phyloP scores from a whole-genome alignment of 2,888 invertebrate genomes.

The Caenorhabditis sinica region DNA sequence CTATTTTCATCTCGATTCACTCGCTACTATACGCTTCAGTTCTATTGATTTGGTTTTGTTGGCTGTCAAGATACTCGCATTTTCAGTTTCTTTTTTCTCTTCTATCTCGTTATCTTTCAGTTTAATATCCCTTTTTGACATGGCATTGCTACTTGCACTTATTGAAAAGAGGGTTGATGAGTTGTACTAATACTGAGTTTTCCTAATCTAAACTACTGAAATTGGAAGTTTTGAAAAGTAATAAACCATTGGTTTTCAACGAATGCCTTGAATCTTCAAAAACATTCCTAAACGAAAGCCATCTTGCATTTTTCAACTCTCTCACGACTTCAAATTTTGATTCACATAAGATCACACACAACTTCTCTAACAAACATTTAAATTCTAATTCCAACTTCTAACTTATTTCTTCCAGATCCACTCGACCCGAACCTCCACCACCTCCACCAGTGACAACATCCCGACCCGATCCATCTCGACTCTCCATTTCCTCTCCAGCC shows the following conservation, averaged over 20 bases:
- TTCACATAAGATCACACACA: neutral
- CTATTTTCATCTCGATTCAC: slow-evolving; percentile 11
- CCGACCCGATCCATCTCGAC: slow-evolving; percentile 42
- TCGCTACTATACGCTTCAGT: slow-evolving; percentile 40
- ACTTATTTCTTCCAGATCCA: slow-evolving; percentile 24
- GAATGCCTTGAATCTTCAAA: too few species aligned
- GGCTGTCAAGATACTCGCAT: slow-evolving; percentile 26
- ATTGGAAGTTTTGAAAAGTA: too few species aligned
- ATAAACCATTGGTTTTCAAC: too few species aligned
- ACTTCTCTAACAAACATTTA: slow-evolving; percentile 14
- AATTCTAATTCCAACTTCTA: neutral
- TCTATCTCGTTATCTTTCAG: slow-evolving; percentile 1
- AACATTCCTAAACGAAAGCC: too few species aligned
- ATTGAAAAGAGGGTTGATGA: neutral
- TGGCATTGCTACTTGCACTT: slow-evolving; percentile 8
- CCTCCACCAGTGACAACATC: neutral
- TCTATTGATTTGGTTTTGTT: slow-evolving; percentile 25
- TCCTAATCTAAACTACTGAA: too few species aligned
- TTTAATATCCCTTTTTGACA: slow-evolving; percentile 22
- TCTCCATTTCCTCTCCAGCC: slow-evolving; percentile 57
- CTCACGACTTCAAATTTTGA: neutral
- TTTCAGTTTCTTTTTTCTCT: slow-evolving; percentile 26
- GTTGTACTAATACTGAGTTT: neutral
- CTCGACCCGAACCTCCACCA: slow-evolving; percentile 17
- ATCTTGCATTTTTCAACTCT: neutral